Conservation (phyloP, 1,140 invertebrate species). For the Hycleus phaleratus region DNA sequence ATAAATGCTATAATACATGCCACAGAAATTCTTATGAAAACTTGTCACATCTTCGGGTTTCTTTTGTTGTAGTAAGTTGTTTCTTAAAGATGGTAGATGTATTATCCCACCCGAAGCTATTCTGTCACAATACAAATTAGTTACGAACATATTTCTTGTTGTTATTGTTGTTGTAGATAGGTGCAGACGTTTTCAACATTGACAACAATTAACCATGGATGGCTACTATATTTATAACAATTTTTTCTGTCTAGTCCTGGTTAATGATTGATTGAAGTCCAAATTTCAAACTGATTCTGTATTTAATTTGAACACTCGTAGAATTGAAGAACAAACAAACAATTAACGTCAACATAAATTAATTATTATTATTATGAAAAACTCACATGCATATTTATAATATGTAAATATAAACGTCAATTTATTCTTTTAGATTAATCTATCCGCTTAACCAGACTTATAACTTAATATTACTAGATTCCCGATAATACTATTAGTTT, state of each 20-base stretch:
- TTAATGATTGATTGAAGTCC: too few species aligned
- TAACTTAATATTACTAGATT: too few species aligned
- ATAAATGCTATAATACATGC: background rate
- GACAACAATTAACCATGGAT: too few species aligned
- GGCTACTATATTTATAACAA: too few species aligned
- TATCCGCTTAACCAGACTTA: background rate
- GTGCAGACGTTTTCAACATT: too few species aligned
- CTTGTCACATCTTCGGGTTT: slow-evolving; percentile 17
- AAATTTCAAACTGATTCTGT: too few species aligned
- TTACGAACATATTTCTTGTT: background rate
- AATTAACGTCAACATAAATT: slow-evolving; percentile 13
- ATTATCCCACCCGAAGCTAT: background rate
- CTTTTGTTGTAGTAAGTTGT: slow-evolving; percentile 9
- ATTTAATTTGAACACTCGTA: too few species aligned
- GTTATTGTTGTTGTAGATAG: too few species aligned
- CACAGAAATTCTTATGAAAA: background rate
- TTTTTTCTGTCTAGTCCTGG: too few species aligned
- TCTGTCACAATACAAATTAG: background rate
- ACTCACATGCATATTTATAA: slow-evolving; percentile 7
- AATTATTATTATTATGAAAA: slow-evolving; percentile 2
- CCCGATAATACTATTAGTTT: too few species aligned
- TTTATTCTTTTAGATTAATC: slow-evolving; percentile 4
- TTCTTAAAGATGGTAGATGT: background rate
- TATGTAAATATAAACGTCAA: slow-evolving; percentile 8
- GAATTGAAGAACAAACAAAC: background rate